Conservation (phyloP, 2,888 invertebrate genomes). For the Scaptomyza reducta region DNA sequence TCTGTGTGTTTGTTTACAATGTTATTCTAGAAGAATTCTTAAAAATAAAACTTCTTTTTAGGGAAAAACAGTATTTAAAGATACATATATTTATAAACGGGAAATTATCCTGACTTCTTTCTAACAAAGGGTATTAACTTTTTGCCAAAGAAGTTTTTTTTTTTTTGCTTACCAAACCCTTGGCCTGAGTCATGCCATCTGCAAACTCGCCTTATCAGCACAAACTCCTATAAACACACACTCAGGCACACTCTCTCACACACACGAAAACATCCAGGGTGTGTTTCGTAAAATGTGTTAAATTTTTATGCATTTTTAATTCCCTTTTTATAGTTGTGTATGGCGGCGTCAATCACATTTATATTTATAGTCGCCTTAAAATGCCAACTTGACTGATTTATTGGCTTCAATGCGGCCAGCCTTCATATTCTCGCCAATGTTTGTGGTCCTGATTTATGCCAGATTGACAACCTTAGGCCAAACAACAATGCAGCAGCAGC, state of each 20-base stretch:
- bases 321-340: slow-evolving; percentile 56
- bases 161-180: slow-evolving; percentile 8
- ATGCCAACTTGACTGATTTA: slow-evolving; percentile 59
- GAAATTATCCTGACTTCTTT: not conserved
- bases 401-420: slow-evolving; percentile 28
- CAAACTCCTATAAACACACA: slow-evolving; percentile 11
- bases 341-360: slow-evolving; percentile 60
- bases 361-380: slow-evolving; percentile 63
- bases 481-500: slow-evolving; percentile 11
- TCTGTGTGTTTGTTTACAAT: too few species aligned
- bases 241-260: slow-evolving; percentile 1
- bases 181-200: slow-evolving; percentile 31
- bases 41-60: too few species aligned
- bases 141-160: not conserved
- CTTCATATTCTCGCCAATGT: slow-evolving; percentile 32
- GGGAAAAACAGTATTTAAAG: too few species aligned
- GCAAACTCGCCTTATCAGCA: slow-evolving; percentile 44
- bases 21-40: too few species aligned
- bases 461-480: slow-evolving; percentile 58
- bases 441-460: slow-evolving; percentile 53
- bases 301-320: slow-evolving; percentile 68
- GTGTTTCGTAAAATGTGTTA: slow-evolving; percentile 46
- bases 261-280: slow-evolving; percentile 12
- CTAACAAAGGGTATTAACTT: slow-evolving; percentile 1
- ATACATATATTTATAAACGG: too few species aligned